Evolutionary conservation across 2,888 invertebrate species (phyloP).

Genomic region (Thecocarcelia acutangulata): DNA sequence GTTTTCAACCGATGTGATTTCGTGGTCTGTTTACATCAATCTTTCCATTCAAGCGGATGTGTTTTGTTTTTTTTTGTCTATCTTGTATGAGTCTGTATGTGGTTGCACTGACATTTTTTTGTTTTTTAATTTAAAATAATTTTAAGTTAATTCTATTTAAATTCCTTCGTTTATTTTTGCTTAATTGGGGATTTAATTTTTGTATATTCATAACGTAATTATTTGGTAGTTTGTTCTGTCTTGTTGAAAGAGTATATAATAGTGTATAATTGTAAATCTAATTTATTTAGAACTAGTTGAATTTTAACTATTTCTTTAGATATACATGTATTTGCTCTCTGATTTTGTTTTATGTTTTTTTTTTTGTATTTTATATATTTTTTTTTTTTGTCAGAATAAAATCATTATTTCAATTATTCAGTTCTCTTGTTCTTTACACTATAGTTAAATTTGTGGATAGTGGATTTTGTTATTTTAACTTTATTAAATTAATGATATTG

Average conservation of each 20-base stretch:
- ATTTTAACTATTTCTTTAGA: constrained; percentile 60
- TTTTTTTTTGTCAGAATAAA: constrained; percentile 65
- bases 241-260: constrained; percentile 60
- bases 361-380: too few relatives aligned
- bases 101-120: constrained; percentile 53
- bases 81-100: constrained; percentile 17
- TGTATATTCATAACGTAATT: constrained; percentile 56
- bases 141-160: constrained; percentile 66
- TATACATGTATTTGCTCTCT: constrained; percentile 56
- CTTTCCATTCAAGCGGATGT: constrained; percentile 61
- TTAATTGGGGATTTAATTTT: constrained; percentile 63
- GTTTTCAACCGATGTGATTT: background rate
- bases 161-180: constrained; percentile 69
- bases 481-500: constrained; percentile 65
- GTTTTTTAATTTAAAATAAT: constrained; percentile 50
- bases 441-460: constrained; percentile 45
- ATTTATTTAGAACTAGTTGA: constrained; percentile 61
- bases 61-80: constrained; percentile 51
- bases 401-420: constrained; percentile 69
- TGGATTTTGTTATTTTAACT: constrained; percentile 56
- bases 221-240: constrained; percentile 62
- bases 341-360: background rate
- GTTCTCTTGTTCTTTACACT: constrained; percentile 66
- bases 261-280: constrained; percentile 67
- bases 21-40: constrained; percentile 60